Percentiles rank a stretch among this genome's conserved stretches.
These are phyloP conservation scores for Drosophila nasuta DNA, from an alignment of 1,140 invertebrate species.

Conservation along the genomic window DNA sequence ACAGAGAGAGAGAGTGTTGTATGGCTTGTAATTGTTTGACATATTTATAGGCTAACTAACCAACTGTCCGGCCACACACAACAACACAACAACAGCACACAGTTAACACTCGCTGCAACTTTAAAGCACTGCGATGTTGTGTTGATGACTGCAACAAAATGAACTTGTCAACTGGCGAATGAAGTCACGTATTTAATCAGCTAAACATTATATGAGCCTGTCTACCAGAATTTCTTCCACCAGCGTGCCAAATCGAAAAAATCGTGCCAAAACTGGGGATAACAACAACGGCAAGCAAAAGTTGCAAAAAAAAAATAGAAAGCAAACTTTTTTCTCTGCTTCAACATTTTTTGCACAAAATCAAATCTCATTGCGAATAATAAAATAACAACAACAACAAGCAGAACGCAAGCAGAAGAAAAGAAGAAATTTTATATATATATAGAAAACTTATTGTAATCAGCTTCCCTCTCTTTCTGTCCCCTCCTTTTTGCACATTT, in stretches of 20 bases:
- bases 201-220: slow-evolving; percentile 69
- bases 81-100: not conserved
- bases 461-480: slow-evolving; percentile 2
- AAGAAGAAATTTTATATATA: not conserved
- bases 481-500: slow-evolving; percentile 42
- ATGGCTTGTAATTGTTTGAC: slow-evolving; percentile 21
- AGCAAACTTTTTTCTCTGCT: not conserved
- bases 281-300: slow-evolving; percentile 11
- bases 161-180: slow-evolving; percentile 69
- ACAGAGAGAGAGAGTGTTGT: no score
- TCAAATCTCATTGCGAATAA: slow-evolving; percentile 71
- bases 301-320: slow-evolving; percentile 3
- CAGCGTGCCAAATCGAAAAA: slow-evolving; percentile 5
- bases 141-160: slow-evolving; percentile 47
- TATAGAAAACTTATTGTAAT: slow-evolving; percentile 44
- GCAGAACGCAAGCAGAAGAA: slow-evolving; percentile 1
- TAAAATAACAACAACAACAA: slow-evolving; percentile 18
- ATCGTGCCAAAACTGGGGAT: slow-evolving; percentile 1
- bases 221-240: slow-evolving; percentile 21
- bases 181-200: slow-evolving; percentile 83
- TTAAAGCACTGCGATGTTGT: slow-evolving; percentile 27
- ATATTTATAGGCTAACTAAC: slow-evolving; percentile 24
- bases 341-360: slow-evolving; percentile 58
- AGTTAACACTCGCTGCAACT: slow-evolving; percentile 12
- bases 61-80: not conserved